Conservation (phyloP, 2,888 invertebrate species). For the Dorcus parallelipipedus region DNA sequence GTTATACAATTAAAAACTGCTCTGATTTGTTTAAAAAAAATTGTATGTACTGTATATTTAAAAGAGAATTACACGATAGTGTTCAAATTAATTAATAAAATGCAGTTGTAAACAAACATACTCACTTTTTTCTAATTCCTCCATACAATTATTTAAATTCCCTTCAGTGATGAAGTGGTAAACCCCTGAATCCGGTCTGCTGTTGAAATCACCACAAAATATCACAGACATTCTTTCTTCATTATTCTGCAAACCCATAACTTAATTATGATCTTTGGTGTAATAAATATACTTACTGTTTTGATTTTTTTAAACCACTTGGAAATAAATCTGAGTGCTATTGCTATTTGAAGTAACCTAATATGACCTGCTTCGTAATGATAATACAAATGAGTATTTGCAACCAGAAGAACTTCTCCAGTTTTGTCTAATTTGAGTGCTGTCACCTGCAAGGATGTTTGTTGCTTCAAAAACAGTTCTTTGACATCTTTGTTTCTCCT, state of each 20-base stretch:
- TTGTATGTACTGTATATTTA: no score
- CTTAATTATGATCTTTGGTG: no score
- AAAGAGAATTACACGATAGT: no score
- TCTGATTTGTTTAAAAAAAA: no score
- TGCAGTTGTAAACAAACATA: slow-evolving; percentile 20
- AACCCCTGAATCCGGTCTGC: slow-evolving; percentile 80
- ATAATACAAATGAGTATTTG: slow-evolving; percentile 92
- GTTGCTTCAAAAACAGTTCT: slow-evolving; percentile 57
- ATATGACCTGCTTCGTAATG: slow-evolving; percentile 90
- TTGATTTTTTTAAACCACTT: slow-evolving; percentile 51
- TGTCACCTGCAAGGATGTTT: slow-evolving; percentile 62
- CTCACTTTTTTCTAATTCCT: slow-evolving; percentile 82
- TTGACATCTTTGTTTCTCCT: slow-evolving; percentile 54
- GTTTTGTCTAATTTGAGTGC: slow-evolving; percentile 58
- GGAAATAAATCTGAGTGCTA: slow-evolving; percentile 67
- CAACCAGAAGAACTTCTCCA: slow-evolving; percentile 60
- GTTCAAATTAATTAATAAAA: no score
- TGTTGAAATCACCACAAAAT: slow-evolving; percentile 93
- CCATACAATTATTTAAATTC: slow-evolving; percentile 51
- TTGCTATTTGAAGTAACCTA: slow-evolving; percentile 77
- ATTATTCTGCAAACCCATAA: slow-evolving; percentile 13
- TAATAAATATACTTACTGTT: slow-evolving; percentile 31
- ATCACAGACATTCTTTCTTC: slow-evolving; percentile 60
- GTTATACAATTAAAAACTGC: no score
- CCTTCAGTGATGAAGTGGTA: slow-evolving; percentile 75